These are phyloP conservation scores for Xiphophorus maculatus DNA, from an alignment of 2,113 vertebrate genomes.

Conservation along the genomic window DNA sequence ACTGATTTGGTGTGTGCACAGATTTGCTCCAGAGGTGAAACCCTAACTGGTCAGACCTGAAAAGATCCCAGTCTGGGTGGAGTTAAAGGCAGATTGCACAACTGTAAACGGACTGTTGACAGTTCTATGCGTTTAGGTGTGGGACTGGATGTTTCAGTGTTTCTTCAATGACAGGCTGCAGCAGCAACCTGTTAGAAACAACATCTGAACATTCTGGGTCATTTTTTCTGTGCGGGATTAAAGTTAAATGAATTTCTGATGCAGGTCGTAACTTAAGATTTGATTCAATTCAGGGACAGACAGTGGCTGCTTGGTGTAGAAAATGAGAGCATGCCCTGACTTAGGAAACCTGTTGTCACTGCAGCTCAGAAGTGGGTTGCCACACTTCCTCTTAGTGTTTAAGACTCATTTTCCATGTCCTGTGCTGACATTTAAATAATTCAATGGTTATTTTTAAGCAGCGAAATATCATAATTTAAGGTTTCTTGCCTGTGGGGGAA, in stretches of 20 bases:
- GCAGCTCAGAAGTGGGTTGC: constrained; percentile 38
- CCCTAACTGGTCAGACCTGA: constrained; percentile 42
- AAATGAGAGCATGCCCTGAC: background rate
- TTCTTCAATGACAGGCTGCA: background rate
- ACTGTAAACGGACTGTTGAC: background rate
- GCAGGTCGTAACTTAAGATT: too few relatives aligned
- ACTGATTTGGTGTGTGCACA: background rate
- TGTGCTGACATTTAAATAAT: too few relatives aligned
- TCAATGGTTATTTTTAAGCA: too few relatives aligned
- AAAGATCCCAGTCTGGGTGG: background rate
- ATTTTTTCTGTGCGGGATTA: background rate
- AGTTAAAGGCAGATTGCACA: background rate
- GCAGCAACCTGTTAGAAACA: background rate
- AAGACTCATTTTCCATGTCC: too few relatives aligned
- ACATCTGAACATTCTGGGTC: background rate
- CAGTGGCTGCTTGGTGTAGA: background rate
- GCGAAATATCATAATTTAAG: background rate
- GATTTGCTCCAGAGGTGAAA: background rate
- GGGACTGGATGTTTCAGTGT: background rate
- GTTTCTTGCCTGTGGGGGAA: accelerated
- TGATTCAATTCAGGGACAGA: background rate
- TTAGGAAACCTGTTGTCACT: constrained; percentile 56
- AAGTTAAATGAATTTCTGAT: background rate
- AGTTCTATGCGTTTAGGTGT: too few relatives aligned
- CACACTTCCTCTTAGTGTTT: too few relatives aligned